A percentile compares a stretch with the other conserved stretches of the same genome.
Conservation (phyloP, 2,797 vertebrate genomes). For the Pantherophis vulpinus region DNA sequence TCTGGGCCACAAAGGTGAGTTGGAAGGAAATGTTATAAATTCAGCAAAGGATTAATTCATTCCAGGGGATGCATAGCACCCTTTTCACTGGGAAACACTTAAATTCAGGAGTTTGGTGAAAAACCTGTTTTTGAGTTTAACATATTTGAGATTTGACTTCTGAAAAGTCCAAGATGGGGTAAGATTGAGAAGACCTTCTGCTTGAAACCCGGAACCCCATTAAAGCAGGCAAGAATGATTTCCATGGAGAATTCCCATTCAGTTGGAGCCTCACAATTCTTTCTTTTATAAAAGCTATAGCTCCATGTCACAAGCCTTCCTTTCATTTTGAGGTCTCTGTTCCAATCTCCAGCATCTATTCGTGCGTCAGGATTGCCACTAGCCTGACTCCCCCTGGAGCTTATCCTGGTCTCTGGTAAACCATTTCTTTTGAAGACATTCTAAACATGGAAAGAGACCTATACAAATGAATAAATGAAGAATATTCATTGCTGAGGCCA, state of each 20-base stretch:
- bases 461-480: background rate
- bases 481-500: rapidly evolving
- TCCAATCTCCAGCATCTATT: background rate
- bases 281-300: background rate
- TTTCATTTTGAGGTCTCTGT: background rate
- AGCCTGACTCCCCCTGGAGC: background rate
- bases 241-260: background rate
- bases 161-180: background rate
- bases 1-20: background rate
- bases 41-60: background rate
- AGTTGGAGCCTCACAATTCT: background rate
- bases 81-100: background rate
- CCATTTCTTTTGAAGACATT: background rate
- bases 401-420: background rate
- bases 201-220: background rate
- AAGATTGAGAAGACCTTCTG: background rate
- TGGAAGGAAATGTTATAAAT: background rate
- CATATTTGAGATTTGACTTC: background rate
- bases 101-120: background rate
- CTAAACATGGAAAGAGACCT: background rate
- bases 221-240: background rate
- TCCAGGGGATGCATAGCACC: background rate
- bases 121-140: background rate
- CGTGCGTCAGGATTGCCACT: background rate
- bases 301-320: background rate